These are phyloP conservation scores for Vollenhovia emeryi DNA, from an alignment of 1,140 invertebrate species.

Conservation along the genomic window DNA sequence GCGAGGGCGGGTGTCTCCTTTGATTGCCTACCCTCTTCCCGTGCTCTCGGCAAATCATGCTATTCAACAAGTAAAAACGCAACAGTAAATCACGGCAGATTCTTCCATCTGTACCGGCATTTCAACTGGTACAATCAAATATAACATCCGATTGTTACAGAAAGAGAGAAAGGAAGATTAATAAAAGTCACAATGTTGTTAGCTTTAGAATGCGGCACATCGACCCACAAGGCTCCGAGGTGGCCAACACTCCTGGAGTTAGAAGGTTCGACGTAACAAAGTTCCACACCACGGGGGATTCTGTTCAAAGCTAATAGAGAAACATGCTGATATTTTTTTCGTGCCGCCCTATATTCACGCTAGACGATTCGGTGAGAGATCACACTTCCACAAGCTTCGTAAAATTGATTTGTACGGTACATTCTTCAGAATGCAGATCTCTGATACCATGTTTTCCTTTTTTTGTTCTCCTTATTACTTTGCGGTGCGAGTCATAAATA, in stretches of 20 bases:
- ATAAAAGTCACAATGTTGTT: slow-evolving; percentile 74
- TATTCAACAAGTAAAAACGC: slow-evolving; percentile 51
- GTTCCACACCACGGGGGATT: slow-evolving; percentile 72
- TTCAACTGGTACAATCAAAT: slow-evolving; percentile 42
- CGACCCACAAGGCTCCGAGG: slow-evolving; percentile 73
- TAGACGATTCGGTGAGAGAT: neutral
- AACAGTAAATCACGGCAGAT: slow-evolving; percentile 44
- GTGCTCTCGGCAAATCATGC: neutral
- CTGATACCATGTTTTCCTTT: neutral
- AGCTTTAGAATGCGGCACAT: slow-evolving; percentile 65
- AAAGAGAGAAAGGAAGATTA: slow-evolving; percentile 49
- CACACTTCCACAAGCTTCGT: slow-evolving; percentile 51
- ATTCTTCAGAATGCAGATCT: neutral
- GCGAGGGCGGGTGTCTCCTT: slow-evolving; percentile 57
- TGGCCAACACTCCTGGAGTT: slow-evolving; percentile 59
- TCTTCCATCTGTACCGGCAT: slow-evolving; percentile 29
- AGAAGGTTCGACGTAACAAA: slow-evolving; percentile 28
- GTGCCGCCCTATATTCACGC: slow-evolving; percentile 67
- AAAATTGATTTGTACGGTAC: slow-evolving; percentile 53
- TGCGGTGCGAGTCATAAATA: neutral
- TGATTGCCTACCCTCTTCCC: slow-evolving; percentile 68
- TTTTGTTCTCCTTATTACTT: neutral
- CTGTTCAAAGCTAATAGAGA: slow-evolving; percentile 76
- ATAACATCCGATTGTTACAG: slow-evolving; percentile 67
- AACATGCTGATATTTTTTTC: slow-evolving; percentile 76